Evolutionary conservation across 2,888 invertebrate genomes (phyloP), one percentile per base, ranked within the genome.

Genomic region (Uropetala carovei): DNA sequence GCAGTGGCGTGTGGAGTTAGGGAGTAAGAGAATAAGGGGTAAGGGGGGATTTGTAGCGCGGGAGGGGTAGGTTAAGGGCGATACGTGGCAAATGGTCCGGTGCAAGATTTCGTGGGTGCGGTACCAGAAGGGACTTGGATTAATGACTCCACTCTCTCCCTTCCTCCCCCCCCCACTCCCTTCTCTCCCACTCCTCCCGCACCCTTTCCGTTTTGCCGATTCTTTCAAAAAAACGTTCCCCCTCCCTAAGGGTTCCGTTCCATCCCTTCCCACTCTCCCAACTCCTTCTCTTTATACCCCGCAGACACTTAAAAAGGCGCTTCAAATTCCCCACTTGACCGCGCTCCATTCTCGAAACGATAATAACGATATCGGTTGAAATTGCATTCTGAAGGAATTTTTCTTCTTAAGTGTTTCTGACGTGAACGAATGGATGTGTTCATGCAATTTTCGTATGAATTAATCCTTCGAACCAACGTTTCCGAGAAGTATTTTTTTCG

Each of bases 71-170:
- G 30, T 60, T 27, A 64, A 64, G 60, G 43, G 89, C 14, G 64
- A 68, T 89, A 68, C 64, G 89, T 56, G 89, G 89, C 89, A 89
- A 89, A 89, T 89, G 89, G 89, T 68, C 89, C 89, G 56, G 59
- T 10, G 89, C 64, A 89, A 89, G 89, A 89, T 89, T 89, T 89
- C 60, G 64, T 89, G 89, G 89, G 60, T 60, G 64, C 60, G 64
- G 43, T n/a, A 56, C 60, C 56, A 43, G 68, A 68, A 89, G 89
- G 89, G 89, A 89, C 89, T 89, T 68, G 89, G 89, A 89, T 89
- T 89, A 89, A 89, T 89, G 89, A 43, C 89, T 43, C 89, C n/a
- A 0, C 64, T 18, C 58, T 60, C 59, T 56, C 13, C 83, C 43
- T 11, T 16, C 10, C 18, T 16, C 13, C 83, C 43, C 2, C 0